A percentile compares a stretch with the other conserved stretches of the same genome.
These are phyloP conservation scores for Creontiades dilutus DNA, from an alignment of 2,888 invertebrate species.

Conservation along the genomic window DNA sequence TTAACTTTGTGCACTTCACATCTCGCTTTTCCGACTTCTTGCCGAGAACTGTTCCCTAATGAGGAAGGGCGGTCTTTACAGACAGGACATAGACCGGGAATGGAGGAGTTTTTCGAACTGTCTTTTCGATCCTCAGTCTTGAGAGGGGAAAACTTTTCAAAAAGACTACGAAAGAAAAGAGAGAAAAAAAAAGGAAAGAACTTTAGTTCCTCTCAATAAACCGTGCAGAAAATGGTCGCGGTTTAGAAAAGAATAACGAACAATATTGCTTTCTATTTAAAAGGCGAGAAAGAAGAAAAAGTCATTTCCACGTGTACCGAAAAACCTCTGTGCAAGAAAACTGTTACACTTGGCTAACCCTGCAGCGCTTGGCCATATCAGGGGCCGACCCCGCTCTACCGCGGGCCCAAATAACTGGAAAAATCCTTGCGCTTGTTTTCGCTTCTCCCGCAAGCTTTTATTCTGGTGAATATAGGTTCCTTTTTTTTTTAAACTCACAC, in stretches of 20 bases:
- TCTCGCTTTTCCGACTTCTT: background rate
- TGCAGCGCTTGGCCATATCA: background rate
- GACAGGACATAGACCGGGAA: background rate
- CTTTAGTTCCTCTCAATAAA: conserved; percentile 11
- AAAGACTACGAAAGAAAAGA: background rate
- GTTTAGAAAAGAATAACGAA: background rate
- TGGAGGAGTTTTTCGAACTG: background rate
- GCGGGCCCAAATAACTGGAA: conserved; percentile 24
- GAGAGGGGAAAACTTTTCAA: background rate
- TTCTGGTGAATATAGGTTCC: background rate
- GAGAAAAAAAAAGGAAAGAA: too few relatives aligned
- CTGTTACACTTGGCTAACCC: conserved; percentile 11
- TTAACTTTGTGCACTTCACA: background rate
- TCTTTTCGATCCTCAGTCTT: background rate
- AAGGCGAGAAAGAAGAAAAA: conserved; percentile 17
- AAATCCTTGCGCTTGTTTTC: conserved; percentile 28
- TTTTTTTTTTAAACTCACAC: conserved; percentile 26
- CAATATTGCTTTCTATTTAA: conserved; percentile 19
- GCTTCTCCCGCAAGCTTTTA: background rate
- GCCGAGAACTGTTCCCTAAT: conserved; percentile 10
- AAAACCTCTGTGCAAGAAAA: conserved; percentile 32
- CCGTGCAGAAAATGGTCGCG: background rate
- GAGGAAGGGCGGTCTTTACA: background rate
- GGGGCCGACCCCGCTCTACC: background rate
- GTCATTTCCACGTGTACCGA: conserved; percentile 23